A percentile compares a stretch with the other conserved stretches of the same genome.
Conservation (phyloP, 1,140 invertebrate species). For the Ctenoplectra terminalis region DNA sequence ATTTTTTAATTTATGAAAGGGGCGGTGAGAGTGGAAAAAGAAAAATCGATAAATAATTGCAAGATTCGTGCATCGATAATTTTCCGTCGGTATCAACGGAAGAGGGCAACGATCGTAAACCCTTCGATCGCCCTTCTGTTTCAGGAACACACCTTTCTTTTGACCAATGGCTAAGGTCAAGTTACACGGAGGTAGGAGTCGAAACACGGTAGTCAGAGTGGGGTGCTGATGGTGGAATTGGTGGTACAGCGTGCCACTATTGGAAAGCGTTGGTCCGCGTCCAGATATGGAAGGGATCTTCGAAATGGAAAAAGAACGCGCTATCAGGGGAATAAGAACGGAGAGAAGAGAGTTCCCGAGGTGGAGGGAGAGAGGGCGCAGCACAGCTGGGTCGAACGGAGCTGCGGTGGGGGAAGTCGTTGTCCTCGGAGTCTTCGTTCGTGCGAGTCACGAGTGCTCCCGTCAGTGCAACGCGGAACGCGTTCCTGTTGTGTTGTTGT, state of each 20-base stretch:
- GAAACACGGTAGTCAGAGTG: background rate
- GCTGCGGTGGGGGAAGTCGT: slow-evolving; percentile 58
- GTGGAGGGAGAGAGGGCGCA: slow-evolving; percentile 25
- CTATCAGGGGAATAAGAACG: background rate
- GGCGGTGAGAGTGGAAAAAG: background rate
- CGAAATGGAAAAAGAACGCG: slow-evolving; percentile 6
- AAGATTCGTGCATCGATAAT: background rate
- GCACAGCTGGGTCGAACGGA: slow-evolving; percentile 61
- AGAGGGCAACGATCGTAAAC: background rate
- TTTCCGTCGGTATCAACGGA: background rate
- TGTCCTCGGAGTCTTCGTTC: slow-evolving; percentile 67
- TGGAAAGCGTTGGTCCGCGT: slow-evolving; percentile 40
- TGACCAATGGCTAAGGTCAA: slow-evolving; percentile 48
- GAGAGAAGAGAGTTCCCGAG: slow-evolving; percentile 25
- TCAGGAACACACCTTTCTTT: slow-evolving; percentile 34
- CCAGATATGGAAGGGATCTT: slow-evolving; percentile 21
- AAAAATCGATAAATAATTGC: background rate
- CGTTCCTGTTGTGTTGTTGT: slow-evolving; percentile 23
- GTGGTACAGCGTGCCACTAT: slow-evolving; percentile 22
- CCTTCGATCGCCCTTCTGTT: slow-evolving; percentile 27
- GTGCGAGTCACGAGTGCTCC: slow-evolving; percentile 47
- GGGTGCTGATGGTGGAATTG: slow-evolving; percentile 5
- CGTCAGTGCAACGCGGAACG: slow-evolving; percentile 62
- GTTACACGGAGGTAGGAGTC: slow-evolving; percentile 34
- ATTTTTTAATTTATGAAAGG: background rate